Evolutionary conservation across 2,797 vertebrate genomes (phyloP).

Genomic region (Spea hammondii): DNA sequence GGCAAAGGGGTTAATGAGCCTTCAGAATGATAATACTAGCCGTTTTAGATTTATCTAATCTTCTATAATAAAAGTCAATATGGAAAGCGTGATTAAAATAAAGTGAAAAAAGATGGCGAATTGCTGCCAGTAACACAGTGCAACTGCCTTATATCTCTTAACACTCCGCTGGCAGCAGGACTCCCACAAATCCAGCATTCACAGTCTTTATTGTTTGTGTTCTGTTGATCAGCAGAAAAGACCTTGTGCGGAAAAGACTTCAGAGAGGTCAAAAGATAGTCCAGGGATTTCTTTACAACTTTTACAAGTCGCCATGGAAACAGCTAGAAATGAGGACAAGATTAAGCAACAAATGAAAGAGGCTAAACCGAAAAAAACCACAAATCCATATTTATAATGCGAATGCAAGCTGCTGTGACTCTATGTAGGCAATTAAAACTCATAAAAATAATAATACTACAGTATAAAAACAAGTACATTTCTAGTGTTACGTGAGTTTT

Average conservation of each 20-base stretch:
- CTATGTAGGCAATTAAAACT: too few relatives aligned
- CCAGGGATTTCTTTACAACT: slow-evolving; percentile 29
- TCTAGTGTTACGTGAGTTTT: too few relatives aligned
- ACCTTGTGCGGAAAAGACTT: slow-evolving; percentile 47
- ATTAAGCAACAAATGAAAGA: slow-evolving; percentile 25
- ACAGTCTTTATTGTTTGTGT: slow-evolving; percentile 40
- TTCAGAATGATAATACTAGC: background rate
- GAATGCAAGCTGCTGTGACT: background rate
- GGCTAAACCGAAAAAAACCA: background rate
- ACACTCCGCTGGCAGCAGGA: slow-evolving; percentile 33
- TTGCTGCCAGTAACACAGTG: slow-evolving; percentile 32
- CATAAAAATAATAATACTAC: too few relatives aligned
- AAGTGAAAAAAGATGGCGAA: slow-evolving; percentile 36
- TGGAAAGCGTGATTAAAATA: slow-evolving; percentile 9
- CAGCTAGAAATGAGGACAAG: slow-evolving; percentile 24
- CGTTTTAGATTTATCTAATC: background rate
- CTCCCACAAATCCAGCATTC: slow-evolving; percentile 44
- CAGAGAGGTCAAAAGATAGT: slow-evolving; percentile 41
- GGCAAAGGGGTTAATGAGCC: slow-evolving; percentile 1
- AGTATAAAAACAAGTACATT: too few relatives aligned
- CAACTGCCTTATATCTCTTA: slow-evolving; percentile 24
- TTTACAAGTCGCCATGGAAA: slow-evolving; percentile 41
- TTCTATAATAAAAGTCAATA: slow-evolving; percentile 7
- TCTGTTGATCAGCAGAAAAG: slow-evolving; percentile 49
- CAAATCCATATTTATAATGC: background rate